Evolutionary conservation across 2,888 invertebrate genomes (phyloP), one percentile per base, ranked within the genome.

Genomic region (Drosophila acutilabella): DNA sequence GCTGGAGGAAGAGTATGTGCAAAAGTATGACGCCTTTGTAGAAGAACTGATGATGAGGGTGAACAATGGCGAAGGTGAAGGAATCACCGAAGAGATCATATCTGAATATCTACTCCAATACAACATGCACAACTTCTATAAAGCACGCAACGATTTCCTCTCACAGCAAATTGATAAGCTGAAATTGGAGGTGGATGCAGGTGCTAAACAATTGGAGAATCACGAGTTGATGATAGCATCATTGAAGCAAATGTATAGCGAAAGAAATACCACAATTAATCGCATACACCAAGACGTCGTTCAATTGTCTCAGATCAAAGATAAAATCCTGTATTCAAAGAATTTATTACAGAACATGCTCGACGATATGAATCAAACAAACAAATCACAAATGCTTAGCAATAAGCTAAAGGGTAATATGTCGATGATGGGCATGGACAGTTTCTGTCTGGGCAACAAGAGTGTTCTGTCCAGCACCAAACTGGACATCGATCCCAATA

Each of bases 381-480:
- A 70, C n/a, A 90, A 90, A 64, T 80, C 89, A 4, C 87, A 89
- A 57, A 80, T 91, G 57, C 64, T 89, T 30, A 82, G 80, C 53
- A 80, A 88, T 16, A 88, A 89, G 69, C 67, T 90, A 2, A 91
- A 90, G 71, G 81, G 70, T 50, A 89, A 79, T 11, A 71, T 81
- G 61, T 85, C 88, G 2, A 30, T 81, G 11, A 26, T 89, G 60
- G 81, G 81, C 10, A 58, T 62, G 58, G 89, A 89, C 7, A 88
- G 87, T 50, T 90, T 90, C 62, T 74, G 72, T 26, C 36, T 87
- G 60, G 78, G 80, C 67, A 81, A 82, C 18, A 90, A 88, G 57
- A 91, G 88, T 62, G 85, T 91, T 7, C 86, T 92, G 58, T 91
- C 91, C 58, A 92, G 92, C 77, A 92, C 92, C 41, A 90, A 90